phyloP scores from a whole-genome alignment of 2,888 invertebrate species.

The Caenorhabditis sp. region DNA sequence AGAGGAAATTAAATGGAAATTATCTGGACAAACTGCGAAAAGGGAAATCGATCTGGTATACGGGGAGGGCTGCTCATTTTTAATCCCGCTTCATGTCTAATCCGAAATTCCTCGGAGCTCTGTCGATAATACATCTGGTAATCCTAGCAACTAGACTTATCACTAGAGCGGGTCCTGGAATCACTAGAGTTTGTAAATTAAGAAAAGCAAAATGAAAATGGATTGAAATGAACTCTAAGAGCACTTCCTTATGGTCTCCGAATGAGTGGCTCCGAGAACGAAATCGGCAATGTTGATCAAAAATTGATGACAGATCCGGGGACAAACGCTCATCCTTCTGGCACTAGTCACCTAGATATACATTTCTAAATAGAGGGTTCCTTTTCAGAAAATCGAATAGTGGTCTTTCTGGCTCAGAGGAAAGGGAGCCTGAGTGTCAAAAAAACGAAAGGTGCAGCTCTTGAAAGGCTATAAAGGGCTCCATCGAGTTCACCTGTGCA shows the following conservation, averaged over 20 bases:
- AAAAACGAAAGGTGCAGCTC: constrained; percentile 24
- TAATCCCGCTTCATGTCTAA: constrained; percentile 43
- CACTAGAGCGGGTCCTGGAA: not conserved
- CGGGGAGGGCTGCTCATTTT: constrained; percentile 10
- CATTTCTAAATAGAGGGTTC: constrained; percentile 46
- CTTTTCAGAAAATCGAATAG: constrained; percentile 3
- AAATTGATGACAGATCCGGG: constrained; percentile 44
- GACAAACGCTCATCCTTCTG: constrained; percentile 6
- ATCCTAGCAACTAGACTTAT: constrained; percentile 9
- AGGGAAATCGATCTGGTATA: constrained; percentile 26
- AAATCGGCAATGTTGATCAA: constrained; percentile 20
- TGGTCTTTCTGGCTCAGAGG: not conserved
- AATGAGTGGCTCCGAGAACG: not conserved
- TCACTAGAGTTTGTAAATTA: not conserved
- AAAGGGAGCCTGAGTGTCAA: constrained; percentile 17
- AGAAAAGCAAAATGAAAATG: not conserved
- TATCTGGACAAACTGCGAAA: not conserved
- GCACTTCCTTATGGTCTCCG: constrained; percentile 37
- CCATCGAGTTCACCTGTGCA: constrained; percentile 33
- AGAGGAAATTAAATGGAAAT: constrained; percentile 19
- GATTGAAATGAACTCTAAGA: not conserved
- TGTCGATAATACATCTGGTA: constrained; percentile 22
- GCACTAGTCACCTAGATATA: constrained; percentile 26
- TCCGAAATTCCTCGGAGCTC: constrained; percentile 34
- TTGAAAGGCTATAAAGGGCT: not conserved